phyloP scores from a whole-genome alignment of 2,888 invertebrate genomes.

The Orthosia cruda region DNA sequence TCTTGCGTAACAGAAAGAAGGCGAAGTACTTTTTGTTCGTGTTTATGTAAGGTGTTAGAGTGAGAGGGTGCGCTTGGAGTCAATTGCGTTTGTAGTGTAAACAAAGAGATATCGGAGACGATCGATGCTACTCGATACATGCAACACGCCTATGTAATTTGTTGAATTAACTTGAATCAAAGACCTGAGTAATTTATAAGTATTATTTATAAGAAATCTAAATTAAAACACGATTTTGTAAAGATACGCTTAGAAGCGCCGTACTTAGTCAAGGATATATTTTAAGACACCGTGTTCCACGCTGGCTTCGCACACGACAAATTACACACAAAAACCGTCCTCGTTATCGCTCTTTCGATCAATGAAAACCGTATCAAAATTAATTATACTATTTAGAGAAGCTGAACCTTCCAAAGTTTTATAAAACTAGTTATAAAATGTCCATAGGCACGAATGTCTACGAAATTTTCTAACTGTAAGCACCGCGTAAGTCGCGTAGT shows the following conservation, averaged over 20 bases:
- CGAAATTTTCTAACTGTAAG: background rate
- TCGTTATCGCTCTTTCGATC: too few species aligned
- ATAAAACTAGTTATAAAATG: background rate
- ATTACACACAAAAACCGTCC: too few species aligned
- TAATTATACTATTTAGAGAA: too few species aligned
- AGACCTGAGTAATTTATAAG: background rate
- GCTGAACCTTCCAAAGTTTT: background rate
- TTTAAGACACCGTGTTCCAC: too few species aligned
- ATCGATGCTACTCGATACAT: constrained; percentile 78
- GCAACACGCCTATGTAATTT: constrained; percentile 41
- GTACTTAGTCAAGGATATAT: too few species aligned
- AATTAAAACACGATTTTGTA: too few species aligned
- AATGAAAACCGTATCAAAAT: too few species aligned
- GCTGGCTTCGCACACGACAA: too few species aligned
- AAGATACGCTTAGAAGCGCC: too few species aligned
- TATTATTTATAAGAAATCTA: too few species aligned
- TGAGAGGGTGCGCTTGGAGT: constrained; percentile 79
- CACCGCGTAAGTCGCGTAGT: background rate
- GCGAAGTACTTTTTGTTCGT: constrained; percentile 82
- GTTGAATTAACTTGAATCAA: constrained; percentile 11
- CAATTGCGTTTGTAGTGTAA: constrained; percentile 87
- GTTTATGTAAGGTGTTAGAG: constrained; percentile 84
- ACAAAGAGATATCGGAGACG: constrained; percentile 81
- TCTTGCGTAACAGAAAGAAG: constrained; percentile 88
- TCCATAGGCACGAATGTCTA: too few species aligned